Evolutionary conservation across 53 echinoderm and acorn worm genomes (phyloP).

Genomic region (Hippasteria phrygiana): DNA sequence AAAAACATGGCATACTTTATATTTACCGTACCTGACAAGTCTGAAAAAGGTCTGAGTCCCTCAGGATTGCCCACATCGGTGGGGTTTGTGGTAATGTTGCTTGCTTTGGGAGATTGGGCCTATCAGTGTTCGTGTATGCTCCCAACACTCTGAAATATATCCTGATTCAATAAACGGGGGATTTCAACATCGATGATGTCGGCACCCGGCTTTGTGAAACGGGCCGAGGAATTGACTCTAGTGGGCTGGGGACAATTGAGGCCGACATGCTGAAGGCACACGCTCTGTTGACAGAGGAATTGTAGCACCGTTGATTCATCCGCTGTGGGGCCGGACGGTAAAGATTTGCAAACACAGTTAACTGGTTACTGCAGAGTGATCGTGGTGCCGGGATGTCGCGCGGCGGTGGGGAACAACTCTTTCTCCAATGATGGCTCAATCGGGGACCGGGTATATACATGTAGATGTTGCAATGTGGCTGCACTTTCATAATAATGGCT

Average conservation of each 20-base stretch:
- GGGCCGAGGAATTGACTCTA: conserved; percentile 20
- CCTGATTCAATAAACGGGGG: conserved; percentile 53
- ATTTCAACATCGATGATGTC: conserved; percentile 43
- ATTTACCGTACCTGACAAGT: conserved; percentile 47
- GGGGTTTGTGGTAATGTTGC: conserved; percentile 48
- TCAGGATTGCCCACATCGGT: not conserved
- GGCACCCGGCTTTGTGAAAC: conserved; percentile 46
- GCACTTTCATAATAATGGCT: conserved; percentile 39
- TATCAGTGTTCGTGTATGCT: conserved; percentile 34
- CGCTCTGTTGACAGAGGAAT: conserved; percentile 68
- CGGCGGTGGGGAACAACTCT: conserved; percentile 5
- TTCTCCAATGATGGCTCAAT: conserved; percentile 22
- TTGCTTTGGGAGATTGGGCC: conserved; percentile 61
- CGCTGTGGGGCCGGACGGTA: conserved; percentile 45
- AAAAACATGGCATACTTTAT: conserved; percentile 34
- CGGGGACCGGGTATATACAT: not conserved
- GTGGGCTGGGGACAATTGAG: conserved; percentile 49
- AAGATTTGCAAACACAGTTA: conserved; percentile 59
- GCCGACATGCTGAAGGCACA: conserved; percentile 58
- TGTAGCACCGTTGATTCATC: conserved; percentile 47
- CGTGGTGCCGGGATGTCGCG: conserved; percentile 56
- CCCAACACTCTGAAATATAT: not conserved
- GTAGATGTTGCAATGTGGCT: conserved; percentile 25
- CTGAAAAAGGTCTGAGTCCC: conserved; percentile 37
- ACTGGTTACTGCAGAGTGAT: conserved; percentile 68